Base-by-base conservation (phyloP, 2,888 invertebrate species). In the Psococerastis gibbosa region DNA sequence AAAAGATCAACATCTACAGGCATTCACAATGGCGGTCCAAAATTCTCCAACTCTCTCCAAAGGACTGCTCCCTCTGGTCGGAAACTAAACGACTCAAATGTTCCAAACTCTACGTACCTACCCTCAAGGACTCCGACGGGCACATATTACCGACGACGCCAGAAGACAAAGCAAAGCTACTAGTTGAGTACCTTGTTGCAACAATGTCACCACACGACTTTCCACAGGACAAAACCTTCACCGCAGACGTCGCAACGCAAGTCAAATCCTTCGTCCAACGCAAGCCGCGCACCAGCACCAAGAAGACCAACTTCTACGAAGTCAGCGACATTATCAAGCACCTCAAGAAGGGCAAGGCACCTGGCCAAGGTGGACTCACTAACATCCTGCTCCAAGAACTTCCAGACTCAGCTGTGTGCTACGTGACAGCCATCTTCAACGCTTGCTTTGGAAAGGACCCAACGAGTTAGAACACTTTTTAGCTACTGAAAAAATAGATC, bases 361-460 rank as follows among this genome's bases (percentile, higher is more conserved):
- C 33, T 6, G 33, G 33, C 9, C 4, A 3, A 9, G 33, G 17
- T 33, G 5, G 5, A 6, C 15, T 33, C 9, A 15, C 33, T 4
- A 6, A 33, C 9, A 3, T 4, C 4, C 6, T 9, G 5, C 4
- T 33, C 3, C 15, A 33, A 9, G 5, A 3, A 17, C 43, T 15
- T 22, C 46, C 41, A 16, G 23, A 13, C 6, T 17, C 3, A 43
- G 43, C 38, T n/a, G 20, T 18, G 13, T 20, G 27, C 22, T 20
- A 23, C 16, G 18, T 41, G 17, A 22, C 41, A 5, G 5, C 20
- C 15, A 44, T 45, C 22, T 45, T 43, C 27, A 47, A 43, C 27
- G 33, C 43, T 13, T 9, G 16, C 22, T 18, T 45, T 6, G 5
- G 38, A 2, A n/a, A 41, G 8, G n/a, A 16, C 3, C n/a, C n/a